phyloP scores from a whole-genome alignment of 2,797 vertebrate species.

The Caiman crocodilus region DNA sequence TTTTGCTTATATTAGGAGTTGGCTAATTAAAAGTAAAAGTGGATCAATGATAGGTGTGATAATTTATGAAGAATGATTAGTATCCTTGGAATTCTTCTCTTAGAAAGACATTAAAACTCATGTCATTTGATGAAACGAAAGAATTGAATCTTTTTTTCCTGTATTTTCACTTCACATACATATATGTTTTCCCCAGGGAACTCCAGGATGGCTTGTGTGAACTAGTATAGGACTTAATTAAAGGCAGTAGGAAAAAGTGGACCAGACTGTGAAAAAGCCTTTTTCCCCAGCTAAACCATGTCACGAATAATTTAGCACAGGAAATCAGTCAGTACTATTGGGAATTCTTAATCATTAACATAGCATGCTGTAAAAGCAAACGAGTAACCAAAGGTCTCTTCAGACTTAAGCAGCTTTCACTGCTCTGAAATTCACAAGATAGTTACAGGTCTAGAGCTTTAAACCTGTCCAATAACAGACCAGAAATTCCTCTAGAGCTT shows the following conservation, averaged over 20 bases:
- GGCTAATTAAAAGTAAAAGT: slow-evolving; percentile 47
- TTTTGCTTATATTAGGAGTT: neutral
- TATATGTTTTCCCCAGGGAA: neutral
- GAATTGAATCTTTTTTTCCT: slow-evolving; percentile 29
- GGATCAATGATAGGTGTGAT: neutral
- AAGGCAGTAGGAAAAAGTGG: neutral
- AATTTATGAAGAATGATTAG: slow-evolving; percentile 33
- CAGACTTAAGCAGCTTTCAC: neutral
- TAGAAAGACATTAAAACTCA: slow-evolving; percentile 47
- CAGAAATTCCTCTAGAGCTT: neutral
- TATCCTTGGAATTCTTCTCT: slow-evolving; percentile 52
- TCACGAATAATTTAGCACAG: slow-evolving; percentile 20
- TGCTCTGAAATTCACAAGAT: neutral
- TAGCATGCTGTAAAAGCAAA: neutral
- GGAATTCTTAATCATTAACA: slow-evolving; percentile 23
- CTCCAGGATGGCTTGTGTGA: neutral
- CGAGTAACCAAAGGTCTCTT: neutral
- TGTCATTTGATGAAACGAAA: slow-evolving; percentile 62
- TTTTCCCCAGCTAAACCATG: slow-evolving; percentile 1
- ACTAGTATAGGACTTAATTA: neutral
- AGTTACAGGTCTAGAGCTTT: slow-evolving; percentile 12
- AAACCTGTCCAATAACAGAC: neutral
- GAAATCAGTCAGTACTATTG: neutral
- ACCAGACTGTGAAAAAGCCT: neutral
- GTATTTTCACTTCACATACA: neutral